These are phyloP conservation scores for Camponotus pennsylvanicus DNA, from an alignment of 1,140 invertebrate genomes.

Conservation along the genomic window DNA sequence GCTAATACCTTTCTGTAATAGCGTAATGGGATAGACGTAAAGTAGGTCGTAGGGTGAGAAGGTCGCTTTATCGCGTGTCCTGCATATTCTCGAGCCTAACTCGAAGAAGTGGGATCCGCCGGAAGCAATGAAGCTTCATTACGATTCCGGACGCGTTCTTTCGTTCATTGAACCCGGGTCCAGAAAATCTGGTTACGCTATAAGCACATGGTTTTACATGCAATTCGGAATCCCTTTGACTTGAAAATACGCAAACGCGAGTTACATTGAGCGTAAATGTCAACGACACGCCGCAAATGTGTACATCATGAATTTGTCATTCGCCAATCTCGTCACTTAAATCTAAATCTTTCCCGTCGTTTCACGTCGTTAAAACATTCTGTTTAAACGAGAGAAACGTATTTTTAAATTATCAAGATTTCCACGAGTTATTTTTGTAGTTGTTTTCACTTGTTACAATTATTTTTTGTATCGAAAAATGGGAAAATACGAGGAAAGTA, in stretches of 20 bases:
- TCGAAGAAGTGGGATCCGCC: constrained; percentile 25
- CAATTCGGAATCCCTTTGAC: constrained; percentile 30
- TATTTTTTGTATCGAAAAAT: neutral
- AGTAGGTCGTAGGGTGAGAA: constrained; percentile 43
- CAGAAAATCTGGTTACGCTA: constrained; percentile 46
- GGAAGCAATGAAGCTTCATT: constrained; percentile 57
- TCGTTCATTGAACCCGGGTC: constrained; percentile 17
- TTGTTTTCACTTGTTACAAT: neutral
- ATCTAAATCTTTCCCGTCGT: neutral
- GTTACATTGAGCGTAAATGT: neutral
- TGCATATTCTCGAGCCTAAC: constrained; percentile 35
- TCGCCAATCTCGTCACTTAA: neutral
- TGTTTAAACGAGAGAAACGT: neutral
- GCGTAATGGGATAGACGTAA: constrained; percentile 36
- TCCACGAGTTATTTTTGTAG: neutral
- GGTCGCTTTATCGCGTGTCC: constrained; percentile 47
- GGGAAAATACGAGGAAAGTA: neutral
- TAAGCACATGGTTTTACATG: constrained; percentile 36
- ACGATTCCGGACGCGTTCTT: constrained; percentile 32
- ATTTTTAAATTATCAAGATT: neutral
- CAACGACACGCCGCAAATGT: neutral
- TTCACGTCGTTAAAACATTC: neutral
- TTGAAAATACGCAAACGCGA: neutral
- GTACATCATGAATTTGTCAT: neutral
- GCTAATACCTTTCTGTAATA: constrained; percentile 21